These are phyloP conservation scores for Cryptocheilus praepositus DNA, from an alignment of 2,888 invertebrate genomes.

Conservation along the genomic window DNA sequence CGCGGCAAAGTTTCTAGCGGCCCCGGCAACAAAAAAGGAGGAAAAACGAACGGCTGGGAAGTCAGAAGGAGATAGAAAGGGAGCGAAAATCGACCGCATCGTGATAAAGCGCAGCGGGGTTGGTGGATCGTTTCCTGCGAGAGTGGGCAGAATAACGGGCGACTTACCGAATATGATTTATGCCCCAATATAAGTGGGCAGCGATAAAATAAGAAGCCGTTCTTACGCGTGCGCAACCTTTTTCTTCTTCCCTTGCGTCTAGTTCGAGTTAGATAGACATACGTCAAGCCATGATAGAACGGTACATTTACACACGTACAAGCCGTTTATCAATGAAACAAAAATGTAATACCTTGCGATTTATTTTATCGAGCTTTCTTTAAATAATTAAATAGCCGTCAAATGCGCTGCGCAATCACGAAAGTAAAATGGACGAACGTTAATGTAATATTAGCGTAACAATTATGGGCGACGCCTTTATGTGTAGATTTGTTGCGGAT, in stretches of 20 bases:
- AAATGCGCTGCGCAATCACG: too few species aligned
- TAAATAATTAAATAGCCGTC: too few species aligned
- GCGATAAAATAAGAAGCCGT: conserved; percentile 64
- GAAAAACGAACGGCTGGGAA: conserved; percentile 13
- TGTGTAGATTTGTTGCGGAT: too few species aligned
- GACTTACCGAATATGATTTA: conserved; percentile 70
- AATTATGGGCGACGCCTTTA: too few species aligned
- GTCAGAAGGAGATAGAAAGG: conserved; percentile 31
- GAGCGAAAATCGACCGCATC: conserved; percentile 38
- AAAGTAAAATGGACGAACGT: too few species aligned
- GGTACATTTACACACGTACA: too few species aligned
- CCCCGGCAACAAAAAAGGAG: conserved; percentile 12
- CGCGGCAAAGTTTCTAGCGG: conserved; percentile 33
- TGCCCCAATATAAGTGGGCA: conserved; percentile 64
- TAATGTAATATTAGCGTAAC: too few species aligned
- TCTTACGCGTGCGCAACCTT: conserved; percentile 30
- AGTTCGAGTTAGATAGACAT: not conserved
- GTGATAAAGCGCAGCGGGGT: conserved; percentile 55
- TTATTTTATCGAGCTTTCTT: too few species aligned
- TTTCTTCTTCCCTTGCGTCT: conserved; percentile 11
- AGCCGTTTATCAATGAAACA: too few species aligned
- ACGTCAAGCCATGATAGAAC: too few species aligned
- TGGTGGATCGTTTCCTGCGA: conserved; percentile 47
- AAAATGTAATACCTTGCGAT: too few species aligned
- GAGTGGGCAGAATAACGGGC: conserved; percentile 54